phyloP scores from a whole-genome alignment of 1,140 invertebrate genomes.

The Drosophila varians region DNA sequence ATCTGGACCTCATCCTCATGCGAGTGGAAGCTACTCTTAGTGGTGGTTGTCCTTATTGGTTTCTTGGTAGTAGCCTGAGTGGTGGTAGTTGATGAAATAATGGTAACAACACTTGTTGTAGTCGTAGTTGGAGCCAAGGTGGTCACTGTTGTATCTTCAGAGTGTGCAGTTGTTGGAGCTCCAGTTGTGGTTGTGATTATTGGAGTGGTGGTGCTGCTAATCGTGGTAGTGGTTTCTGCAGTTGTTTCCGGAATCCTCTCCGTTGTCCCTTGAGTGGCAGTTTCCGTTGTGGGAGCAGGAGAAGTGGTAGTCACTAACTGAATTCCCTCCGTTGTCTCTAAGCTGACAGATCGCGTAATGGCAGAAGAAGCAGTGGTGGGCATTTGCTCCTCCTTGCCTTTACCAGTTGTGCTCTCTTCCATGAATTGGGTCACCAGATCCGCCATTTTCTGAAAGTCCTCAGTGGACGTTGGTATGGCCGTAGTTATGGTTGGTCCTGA shows the following conservation, averaged over 20 bases:
- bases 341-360: constrained; percentile 26
- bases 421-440: constrained; percentile 53
- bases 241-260: constrained; percentile 1
- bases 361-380: background rate
- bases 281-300: constrained; percentile 21
- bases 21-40: background rate
- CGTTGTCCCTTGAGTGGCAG: background rate
- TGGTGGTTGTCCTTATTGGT: constrained; percentile 14
- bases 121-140: constrained; percentile 4
- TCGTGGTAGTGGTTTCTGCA: constrained; percentile 4
- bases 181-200: constrained; percentile 8
- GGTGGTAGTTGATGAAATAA: background rate
- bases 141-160: background rate
- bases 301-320: constrained; percentile 1
- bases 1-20: constrained; percentile 17
- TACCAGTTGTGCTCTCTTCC: constrained; percentile 32
- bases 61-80: constrained; percentile 1
- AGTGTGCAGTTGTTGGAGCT: constrained; percentile 4
- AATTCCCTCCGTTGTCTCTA: background rate
- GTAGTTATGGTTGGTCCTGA: constrained; percentile 6
- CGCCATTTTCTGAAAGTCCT: constrained; percentile 54
- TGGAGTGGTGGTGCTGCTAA: background rate
- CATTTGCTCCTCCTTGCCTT: background rate
- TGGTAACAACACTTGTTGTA: background rate
- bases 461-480: constrained; percentile 54